Evolutionary conservation across 2,113 vertebrate species (phyloP).

Genomic region (Tiliqua scincoides): DNA sequence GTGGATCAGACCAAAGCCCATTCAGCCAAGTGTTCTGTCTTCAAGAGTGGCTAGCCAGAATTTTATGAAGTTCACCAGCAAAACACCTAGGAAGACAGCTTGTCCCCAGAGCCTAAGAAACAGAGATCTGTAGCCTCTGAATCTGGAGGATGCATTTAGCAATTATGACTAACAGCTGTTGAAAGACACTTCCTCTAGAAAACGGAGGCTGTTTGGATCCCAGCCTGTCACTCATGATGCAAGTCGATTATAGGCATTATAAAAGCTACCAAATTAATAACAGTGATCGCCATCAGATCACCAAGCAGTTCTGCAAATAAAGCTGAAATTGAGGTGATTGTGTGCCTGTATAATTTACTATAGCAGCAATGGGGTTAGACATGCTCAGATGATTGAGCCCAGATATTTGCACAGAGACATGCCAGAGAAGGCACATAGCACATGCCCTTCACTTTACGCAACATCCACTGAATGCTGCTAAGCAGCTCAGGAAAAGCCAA

Average conservation of each 20-base stretch:
- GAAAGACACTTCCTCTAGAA: background rate
- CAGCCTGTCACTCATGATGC: background rate
- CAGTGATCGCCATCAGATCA: slow-evolving; percentile 18
- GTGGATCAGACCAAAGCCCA: too few species aligned
- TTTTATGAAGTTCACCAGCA: background rate
- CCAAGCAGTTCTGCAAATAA: background rate
- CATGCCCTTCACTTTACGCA: slow-evolving; percentile 5
- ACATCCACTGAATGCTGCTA: slow-evolving; percentile 46
- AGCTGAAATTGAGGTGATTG: slow-evolving; percentile 19
- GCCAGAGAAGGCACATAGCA: background rate
- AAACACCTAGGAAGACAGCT: background rate
- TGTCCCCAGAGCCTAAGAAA: background rate
- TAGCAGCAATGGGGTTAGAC: background rate
- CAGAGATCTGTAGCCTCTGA: background rate
- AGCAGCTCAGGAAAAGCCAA: slow-evolving; percentile 31
- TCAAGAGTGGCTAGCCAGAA: too few species aligned
- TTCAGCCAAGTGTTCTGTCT: too few species aligned
- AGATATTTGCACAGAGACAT: slow-evolving; percentile 38
- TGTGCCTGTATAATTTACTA: background rate
- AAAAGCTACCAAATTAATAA: rapidly evolving
- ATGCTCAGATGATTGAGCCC: slow-evolving; percentile 16
- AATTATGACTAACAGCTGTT: background rate
- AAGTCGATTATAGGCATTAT: background rate
- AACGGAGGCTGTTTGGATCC: background rate
- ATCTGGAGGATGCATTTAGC: background rate